Conservation (phyloP, 2,113 vertebrate species). For the Phodopus roborovskii region DNA sequence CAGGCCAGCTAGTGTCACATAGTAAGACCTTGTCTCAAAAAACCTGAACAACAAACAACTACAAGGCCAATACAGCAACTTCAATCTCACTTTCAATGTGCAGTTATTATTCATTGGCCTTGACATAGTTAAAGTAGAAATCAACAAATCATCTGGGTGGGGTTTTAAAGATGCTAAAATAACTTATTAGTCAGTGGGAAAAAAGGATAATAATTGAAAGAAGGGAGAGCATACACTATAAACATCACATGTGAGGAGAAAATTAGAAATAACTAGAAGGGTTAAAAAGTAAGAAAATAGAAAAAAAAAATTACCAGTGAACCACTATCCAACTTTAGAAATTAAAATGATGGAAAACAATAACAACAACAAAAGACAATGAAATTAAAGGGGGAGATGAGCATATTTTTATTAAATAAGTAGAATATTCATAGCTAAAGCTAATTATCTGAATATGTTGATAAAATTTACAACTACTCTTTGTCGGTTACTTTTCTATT, state of each 20-base stretch:
- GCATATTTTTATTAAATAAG: neutral
- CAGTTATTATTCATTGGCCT: neutral
- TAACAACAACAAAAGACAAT: neutral
- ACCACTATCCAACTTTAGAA: neutral
- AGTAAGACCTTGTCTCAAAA: neutral
- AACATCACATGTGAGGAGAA: neutral
- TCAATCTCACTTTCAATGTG: neutral
- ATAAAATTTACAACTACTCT: neutral
- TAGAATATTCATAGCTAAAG: neutral
- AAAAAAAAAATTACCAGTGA: neutral
- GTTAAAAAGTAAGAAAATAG: neutral
- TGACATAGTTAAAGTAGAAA: neutral
- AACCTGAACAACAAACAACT: neutral
- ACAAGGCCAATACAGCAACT: neutral
- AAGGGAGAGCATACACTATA: neutral
- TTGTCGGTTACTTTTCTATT: neutral
- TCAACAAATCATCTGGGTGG: neutral
- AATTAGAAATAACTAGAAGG: neutral
- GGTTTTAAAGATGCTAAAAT: constrained; percentile 6
- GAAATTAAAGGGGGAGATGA: neutral
- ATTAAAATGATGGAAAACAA: neutral
- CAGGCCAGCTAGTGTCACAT: neutral
- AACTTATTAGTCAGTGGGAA: neutral
- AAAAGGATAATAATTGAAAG: neutral
- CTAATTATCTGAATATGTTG: neutral